phyloP scores from a whole-genome alignment of 2,888 invertebrate species.

The Hypsopygia costalis region DNA sequence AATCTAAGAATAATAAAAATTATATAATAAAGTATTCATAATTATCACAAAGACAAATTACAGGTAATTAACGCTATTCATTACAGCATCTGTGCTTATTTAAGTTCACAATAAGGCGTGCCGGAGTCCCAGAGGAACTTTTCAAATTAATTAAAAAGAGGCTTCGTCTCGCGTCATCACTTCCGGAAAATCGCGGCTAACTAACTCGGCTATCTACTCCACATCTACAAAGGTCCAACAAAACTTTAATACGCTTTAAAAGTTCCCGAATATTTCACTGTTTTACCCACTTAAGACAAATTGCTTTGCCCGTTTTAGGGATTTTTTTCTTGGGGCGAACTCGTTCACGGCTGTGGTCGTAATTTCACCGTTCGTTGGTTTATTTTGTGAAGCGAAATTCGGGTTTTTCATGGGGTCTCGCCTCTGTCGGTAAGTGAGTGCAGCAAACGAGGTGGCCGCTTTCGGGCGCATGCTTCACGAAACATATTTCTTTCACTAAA shows the following conservation, averaged over 20 bases:
- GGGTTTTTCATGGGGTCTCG: constrained; percentile 12
- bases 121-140: constrained; percentile 35
- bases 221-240: constrained; percentile 41
- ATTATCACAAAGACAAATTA: too few species aligned
- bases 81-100: too few species aligned
- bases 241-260: constrained; percentile 65
- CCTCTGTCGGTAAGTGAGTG: constrained; percentile 10
- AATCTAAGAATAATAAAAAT: too few species aligned
- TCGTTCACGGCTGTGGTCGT: constrained; percentile 27
- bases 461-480: too few species aligned
- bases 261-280: constrained; percentile 70
- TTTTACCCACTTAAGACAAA: constrained; percentile 70
- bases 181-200: constrained; percentile 32
- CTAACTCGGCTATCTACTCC: constrained; percentile 27
- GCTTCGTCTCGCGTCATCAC: constrained; percentile 41
- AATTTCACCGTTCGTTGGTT: constrained; percentile 61
- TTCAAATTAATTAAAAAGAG: constrained; percentile 61
- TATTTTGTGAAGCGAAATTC: constrained; percentile 18
- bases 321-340: constrained; percentile 38
- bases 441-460: constrained; percentile 5
- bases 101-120: constrained; percentile 40
- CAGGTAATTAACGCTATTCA: too few species aligned
- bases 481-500: too few species aligned
- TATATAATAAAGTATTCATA: too few species aligned
- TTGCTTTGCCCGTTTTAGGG: constrained; percentile 48